Evolutionary conservation across 2,888 invertebrate species (phyloP).

Genomic region (Rotaria sp.): DNA sequence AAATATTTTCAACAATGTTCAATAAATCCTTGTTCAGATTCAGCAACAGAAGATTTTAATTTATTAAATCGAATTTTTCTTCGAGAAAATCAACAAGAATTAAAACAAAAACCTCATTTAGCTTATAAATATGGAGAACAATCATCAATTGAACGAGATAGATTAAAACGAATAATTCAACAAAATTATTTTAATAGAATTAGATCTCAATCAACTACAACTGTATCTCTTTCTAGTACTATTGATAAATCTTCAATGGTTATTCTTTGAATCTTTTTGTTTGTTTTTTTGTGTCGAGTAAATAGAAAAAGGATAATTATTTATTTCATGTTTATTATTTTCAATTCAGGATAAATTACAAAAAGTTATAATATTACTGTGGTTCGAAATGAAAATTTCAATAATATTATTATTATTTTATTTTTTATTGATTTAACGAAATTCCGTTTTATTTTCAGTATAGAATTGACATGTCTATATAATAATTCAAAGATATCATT

Average conservation of each 20-base stretch:
- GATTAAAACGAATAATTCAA: background rate
- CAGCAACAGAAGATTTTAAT: constrained; percentile 15
- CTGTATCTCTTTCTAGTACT: background rate
- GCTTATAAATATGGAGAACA: background rate
- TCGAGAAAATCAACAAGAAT: background rate
- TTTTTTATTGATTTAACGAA: no score
- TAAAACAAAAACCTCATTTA: background rate
- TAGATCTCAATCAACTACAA: background rate
- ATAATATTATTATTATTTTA: no score
- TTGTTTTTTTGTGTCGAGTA: background rate
- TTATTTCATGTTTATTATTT: background rate
- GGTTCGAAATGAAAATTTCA: no score
- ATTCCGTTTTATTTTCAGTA: no score
- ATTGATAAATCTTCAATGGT: background rate
- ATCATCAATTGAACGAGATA: background rate
- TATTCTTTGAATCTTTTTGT: background rate
- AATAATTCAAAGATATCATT: no score
- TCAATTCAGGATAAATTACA: no score
- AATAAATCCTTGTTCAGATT: background rate
- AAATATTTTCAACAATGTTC: constrained; percentile 45
- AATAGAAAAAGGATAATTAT: background rate
- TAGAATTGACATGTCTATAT: no score
- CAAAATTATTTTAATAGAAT: background rate
- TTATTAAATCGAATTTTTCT: constrained; percentile 12
- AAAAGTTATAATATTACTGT: no score